Evolutionary conservation across 2,113 vertebrate genomes (phyloP).

Genomic region (Sturnira hondurensis): DNA sequence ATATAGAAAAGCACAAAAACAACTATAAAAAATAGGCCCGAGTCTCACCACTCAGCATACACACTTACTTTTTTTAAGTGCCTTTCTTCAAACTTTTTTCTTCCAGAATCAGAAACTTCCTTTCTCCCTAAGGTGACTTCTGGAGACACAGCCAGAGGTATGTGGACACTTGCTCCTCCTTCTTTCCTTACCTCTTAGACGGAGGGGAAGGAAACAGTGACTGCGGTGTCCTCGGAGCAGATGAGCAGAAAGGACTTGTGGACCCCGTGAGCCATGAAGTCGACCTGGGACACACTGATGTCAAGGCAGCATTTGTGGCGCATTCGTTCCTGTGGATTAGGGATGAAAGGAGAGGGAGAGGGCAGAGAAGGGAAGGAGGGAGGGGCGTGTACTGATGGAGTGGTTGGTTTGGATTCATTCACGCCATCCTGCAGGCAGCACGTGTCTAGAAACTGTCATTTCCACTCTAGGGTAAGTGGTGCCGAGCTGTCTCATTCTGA

Average conservation of each 20-base stretch:
- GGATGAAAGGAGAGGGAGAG: background rate
- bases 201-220: background rate
- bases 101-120: conserved; percentile 20
- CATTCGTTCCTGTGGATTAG: background rate
- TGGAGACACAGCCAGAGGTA: background rate
- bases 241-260: background rate
- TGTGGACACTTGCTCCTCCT: background rate
- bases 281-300: background rate
- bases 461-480: background rate
- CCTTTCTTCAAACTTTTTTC: background rate
- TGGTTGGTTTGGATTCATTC: background rate
- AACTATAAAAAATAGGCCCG: background rate
- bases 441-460: background rate
- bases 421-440: rapidly evolving
- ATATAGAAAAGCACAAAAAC: background rate
- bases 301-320: background rate
- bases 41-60: background rate
- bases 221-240: background rate
- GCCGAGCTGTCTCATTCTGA: background rate
- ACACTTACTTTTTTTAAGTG: background rate
- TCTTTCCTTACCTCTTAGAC: background rate
- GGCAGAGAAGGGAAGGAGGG: too few species aligned
- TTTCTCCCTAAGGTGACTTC: background rate
- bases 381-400: too few species aligned
- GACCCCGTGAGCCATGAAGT: background rate